Evolutionary conservation across 2,888 invertebrate species (phyloP).

Genomic region (Syrista parreyssii): DNA sequence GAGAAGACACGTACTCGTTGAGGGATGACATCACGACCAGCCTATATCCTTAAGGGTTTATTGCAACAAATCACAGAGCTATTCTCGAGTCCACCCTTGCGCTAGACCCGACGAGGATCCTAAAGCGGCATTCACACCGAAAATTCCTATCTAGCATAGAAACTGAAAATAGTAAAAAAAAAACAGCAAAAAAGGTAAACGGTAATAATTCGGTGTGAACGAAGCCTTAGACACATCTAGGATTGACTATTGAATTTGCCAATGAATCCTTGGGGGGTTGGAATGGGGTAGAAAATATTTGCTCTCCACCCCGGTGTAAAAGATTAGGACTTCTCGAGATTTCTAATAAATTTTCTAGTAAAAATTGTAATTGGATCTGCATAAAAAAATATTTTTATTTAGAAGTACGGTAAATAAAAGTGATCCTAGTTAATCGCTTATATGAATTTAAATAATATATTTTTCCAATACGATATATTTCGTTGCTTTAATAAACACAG

Average conservation of each 20-base stretch:
- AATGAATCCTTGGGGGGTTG: background rate
- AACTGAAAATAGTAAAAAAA: background rate
- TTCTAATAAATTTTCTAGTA: background rate
- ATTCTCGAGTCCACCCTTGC: slow-evolving; percentile 34
- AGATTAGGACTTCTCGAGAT: background rate
- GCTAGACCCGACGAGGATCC: background rate
- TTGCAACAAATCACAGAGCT: slow-evolving; percentile 29
- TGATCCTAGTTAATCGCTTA: background rate
- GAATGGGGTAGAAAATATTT: background rate
- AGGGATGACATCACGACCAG: slow-evolving; percentile 38
- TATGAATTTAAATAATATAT: background rate
- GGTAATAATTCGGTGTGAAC: background rate
- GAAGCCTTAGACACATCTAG: background rate
- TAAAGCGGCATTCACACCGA: background rate
- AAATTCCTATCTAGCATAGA: background rate
- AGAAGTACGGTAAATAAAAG: background rate
- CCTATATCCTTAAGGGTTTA: slow-evolving; percentile 28
- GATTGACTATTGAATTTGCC: background rate
- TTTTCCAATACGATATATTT: background rate
- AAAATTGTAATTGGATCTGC: too few species aligned
- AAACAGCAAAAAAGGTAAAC: background rate
- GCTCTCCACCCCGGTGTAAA: background rate
- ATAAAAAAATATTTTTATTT: too few species aligned
- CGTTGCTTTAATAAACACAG: background rate
- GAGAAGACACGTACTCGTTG: slow-evolving; percentile 31